Evolutionary conservation across 2,797 vertebrate genomes (phyloP).

Genomic region (Potorous gilbertii): DNA sequence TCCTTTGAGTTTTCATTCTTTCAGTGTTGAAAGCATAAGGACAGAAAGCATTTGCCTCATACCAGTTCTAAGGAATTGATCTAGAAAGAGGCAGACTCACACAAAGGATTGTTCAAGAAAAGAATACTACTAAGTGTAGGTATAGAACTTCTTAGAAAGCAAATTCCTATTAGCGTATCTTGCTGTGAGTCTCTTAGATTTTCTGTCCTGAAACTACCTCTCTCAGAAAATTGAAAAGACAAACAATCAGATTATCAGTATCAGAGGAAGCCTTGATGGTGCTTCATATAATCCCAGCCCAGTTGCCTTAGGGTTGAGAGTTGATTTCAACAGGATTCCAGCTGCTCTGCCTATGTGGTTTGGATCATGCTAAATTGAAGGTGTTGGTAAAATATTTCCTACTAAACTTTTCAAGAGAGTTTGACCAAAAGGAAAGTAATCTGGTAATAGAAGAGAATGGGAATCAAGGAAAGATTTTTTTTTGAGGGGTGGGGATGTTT

Average conservation of each 20-base stretch:
- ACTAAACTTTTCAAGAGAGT: neutral
- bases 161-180: too few species aligned
- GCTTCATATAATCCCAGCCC: neutral
- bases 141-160: too few species aligned
- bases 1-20: too few species aligned
- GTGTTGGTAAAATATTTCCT: neutral
- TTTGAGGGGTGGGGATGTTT: neutral
- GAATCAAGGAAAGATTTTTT: neutral
- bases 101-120: too few species aligned
- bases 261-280: neutral
- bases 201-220: neutral
- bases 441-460: neutral
- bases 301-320: neutral
- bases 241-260: neutral
- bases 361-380: neutral
- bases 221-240: neutral
- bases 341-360: neutral
- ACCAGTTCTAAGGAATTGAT: too few species aligned
- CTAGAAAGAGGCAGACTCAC: too few species aligned
- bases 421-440: neutral
- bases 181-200: too few species aligned
- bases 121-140: too few species aligned
- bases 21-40: too few species aligned
- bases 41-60: too few species aligned
- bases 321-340: neutral